Evolutionary conservation across 2,113 vertebrate genomes (phyloP), one percentile per base, ranked within the genome.

Genomic region (Vulpes lagopus): DNA sequence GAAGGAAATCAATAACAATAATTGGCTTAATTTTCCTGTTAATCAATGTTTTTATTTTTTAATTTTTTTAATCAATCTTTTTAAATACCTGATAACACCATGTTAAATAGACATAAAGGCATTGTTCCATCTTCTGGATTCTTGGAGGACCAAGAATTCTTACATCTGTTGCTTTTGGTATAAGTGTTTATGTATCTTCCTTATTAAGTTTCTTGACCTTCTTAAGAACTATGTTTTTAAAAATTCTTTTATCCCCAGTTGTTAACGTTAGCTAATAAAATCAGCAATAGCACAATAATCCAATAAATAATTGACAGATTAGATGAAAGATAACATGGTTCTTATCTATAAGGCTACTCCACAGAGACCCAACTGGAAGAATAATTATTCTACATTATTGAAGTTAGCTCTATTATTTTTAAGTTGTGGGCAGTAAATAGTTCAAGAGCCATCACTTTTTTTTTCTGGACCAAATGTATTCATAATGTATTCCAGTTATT

Each of bases 391-490:
- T 65, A 12, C 67, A 30, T 94, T 92, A 91, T 17, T 62, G 19
- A 90, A 79, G 49, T 92, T 84, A 84, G 30, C 43, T 84, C 49
- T 94, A 17, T 76, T 94, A 71, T 78, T 91, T 85, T 91, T 91
- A 85, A 79, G 62, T 67, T 32, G 27, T 19, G 8, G 80, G 19
- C 8, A 79, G 23, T 81, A 92, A 87, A 51, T 74, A 84, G 38
- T 86, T 94, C 2, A 93, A 86, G 73, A 89, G 64, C 8, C 92
- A 23, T 43, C 1, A 5, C 49, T 49, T 49, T n/a, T 84, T 87
- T 95, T 93, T 79, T 43, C 53, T 15, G 74, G 25, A 78, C 3
- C 53, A 88, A 83, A 51, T 94, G 88, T 92, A 85, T 94, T 85
- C 53, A 85, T 78, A 93, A 91, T 15, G 3, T 76, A 4, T 51